A percentile compares a stretch with the other conserved stretches of the same genome.
Conservation (phyloP, 2,888 invertebrate genomes). For the Ptychoptera albimana region DNA sequence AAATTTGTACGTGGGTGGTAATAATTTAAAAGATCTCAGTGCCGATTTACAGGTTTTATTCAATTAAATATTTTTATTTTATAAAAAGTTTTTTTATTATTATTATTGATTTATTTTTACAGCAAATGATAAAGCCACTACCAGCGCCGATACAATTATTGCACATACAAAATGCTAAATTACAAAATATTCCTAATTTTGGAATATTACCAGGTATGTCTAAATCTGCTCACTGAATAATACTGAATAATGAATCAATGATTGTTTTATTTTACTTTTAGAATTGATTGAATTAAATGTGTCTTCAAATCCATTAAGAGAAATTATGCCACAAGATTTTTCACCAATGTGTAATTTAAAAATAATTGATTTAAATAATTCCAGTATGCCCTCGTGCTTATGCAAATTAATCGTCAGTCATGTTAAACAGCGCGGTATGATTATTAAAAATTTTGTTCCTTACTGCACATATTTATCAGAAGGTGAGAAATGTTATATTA, state of each 20-base stretch:
- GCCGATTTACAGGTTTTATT: background rate
- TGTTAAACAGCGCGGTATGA: background rate
- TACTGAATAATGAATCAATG: no score
- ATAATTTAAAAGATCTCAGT: background rate
- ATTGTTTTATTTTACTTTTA: background rate
- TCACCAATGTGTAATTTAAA: background rate
- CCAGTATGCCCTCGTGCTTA: background rate
- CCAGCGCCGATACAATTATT: background rate
- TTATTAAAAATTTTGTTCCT: background rate
- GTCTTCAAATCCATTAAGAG: background rate
- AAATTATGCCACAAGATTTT: background rate
- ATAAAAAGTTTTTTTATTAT: no score
- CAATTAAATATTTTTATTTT: background rate
- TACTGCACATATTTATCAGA: no score
- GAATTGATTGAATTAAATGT: background rate
- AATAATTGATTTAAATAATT: background rate
- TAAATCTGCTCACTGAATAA: background rate
- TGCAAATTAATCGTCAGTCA: background rate
- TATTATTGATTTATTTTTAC: no score
- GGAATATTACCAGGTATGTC: conserved; percentile 1
- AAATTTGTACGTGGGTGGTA: conserved; percentile 1
- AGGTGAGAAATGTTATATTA: no score
- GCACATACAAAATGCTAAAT: background rate
- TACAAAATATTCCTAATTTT: background rate
- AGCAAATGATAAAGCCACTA: background rate